Conservation (phyloP, 2,797 vertebrate species). For the Varecia variegata region DNA sequence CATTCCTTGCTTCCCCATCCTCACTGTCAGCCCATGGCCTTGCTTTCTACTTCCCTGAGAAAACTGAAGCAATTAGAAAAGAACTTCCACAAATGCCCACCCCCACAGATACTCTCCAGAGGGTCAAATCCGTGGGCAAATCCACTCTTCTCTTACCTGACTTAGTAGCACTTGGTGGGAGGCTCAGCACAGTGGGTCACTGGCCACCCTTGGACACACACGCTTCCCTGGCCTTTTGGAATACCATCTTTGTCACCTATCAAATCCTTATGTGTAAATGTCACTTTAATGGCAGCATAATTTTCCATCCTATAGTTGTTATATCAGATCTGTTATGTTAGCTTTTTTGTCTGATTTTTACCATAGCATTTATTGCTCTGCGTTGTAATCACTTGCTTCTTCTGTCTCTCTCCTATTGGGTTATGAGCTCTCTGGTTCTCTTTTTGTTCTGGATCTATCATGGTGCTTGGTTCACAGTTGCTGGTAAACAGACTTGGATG, state of each 20-base stretch:
- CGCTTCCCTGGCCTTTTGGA: neutral
- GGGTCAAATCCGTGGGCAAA: neutral
- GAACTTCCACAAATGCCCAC: neutral
- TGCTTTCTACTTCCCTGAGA: neutral
- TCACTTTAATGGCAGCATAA: neutral
- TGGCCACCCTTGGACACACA: neutral
- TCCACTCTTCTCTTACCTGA: no score
- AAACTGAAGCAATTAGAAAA: neutral
- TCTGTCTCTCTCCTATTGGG: neutral
- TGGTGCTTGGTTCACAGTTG: neutral
- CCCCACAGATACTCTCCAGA: neutral
- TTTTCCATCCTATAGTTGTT: neutral
- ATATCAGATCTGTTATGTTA: neutral
- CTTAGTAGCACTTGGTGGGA: accelerated
- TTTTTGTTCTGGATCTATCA: neutral
- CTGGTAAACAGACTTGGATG: neutral
- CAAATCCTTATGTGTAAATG: neutral
- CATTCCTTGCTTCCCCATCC: neutral
- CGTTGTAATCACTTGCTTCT: neutral
- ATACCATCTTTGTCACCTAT: neutral
- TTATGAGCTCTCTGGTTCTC: neutral
- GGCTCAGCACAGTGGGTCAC: accelerated
- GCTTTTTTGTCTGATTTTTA: neutral
- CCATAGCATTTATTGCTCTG: neutral
- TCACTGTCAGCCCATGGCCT: neutral